These are phyloP conservation scores for Myotis daubentonii DNA, from an alignment of 2,797 vertebrate species.

Conservation along the genomic window DNA sequence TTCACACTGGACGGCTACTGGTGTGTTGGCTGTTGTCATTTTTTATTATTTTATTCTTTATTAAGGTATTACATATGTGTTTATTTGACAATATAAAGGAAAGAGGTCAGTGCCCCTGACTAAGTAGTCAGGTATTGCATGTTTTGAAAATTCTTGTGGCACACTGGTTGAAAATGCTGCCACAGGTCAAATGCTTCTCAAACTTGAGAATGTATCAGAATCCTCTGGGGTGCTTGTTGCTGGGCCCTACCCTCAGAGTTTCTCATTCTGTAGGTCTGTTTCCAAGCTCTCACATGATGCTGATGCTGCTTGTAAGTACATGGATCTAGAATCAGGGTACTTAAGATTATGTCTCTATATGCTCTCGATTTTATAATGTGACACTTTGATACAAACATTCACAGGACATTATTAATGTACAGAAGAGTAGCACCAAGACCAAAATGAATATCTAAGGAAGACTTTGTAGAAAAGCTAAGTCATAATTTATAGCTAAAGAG, in stretches of 20 bases:
- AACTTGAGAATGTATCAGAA: background rate
- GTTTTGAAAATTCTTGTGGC: background rate
- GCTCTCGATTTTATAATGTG: background rate
- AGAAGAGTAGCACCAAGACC: background rate
- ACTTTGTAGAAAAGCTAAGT: background rate
- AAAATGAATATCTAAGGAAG: background rate
- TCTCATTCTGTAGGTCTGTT: background rate
- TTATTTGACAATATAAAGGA: background rate
- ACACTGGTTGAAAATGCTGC: background rate
- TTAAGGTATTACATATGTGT: too few species aligned
- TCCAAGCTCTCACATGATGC: background rate
- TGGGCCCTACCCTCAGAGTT: background rate
- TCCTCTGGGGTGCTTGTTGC: background rate
- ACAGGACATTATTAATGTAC: background rate
- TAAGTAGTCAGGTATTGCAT: background rate
- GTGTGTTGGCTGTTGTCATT: background rate
- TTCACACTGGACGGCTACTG: background rate
- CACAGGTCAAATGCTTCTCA: background rate
- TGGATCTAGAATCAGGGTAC: background rate
- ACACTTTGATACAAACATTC: constrained; percentile 27
- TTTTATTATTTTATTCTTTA: background rate
- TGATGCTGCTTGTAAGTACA: background rate
- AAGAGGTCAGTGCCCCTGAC: background rate
- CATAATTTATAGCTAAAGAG: background rate
- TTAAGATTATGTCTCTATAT: background rate